Base-by-base conservation (phyloP, 2,888 invertebrate species). In the Trimorus sp. region DNA sequence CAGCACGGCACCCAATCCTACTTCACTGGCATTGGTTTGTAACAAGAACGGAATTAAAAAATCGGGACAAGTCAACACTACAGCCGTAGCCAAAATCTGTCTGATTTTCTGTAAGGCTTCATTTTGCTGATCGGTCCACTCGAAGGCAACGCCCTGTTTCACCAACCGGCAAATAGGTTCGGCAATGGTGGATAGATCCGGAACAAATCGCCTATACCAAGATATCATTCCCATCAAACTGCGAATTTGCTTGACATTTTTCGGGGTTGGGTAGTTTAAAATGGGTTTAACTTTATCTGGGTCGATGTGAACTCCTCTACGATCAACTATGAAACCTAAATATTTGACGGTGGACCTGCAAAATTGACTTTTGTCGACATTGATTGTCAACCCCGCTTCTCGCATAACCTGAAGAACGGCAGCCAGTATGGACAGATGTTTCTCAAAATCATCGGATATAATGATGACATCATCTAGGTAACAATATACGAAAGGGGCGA, bases 31-130 rank as follows among this genome's bases (percentile, higher is more conserved):
- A 45, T 74, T 66, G 0, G 69, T 74, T 14, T 68, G 70, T 12
- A 79, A 7, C 0, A 26, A 12, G 26, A 74, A 68, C 4, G 45
- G 49, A 1, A 11, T 9, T 9, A 37, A 12, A 58, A 84, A 84
- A 37, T 84, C 76, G 0, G 85, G 85, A n/a, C 83, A 80, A 1
- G 65, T 49, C 0, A 86, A 36, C 0, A 82, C 71, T 0, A 80
- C 84, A 0, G 83, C 37, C 1, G 45, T 37, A 5, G 14, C 6
- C 7, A 51, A 15, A 6, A 2, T 14, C n/a, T 14, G 49, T 14
- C 38, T 65, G 1, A 65, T 45, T 38, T 37, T 0, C 0, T 16
- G 49, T 1, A 63, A 49, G 1, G 63, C 63, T 11, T 45, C n/a
- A n/a, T 45, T 9, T 60, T 60, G 60, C 12, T 45, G 42, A 37